phyloP scores from a whole-genome alignment of 2,797 vertebrate genomes.

The Sebastes jordani region DNA sequence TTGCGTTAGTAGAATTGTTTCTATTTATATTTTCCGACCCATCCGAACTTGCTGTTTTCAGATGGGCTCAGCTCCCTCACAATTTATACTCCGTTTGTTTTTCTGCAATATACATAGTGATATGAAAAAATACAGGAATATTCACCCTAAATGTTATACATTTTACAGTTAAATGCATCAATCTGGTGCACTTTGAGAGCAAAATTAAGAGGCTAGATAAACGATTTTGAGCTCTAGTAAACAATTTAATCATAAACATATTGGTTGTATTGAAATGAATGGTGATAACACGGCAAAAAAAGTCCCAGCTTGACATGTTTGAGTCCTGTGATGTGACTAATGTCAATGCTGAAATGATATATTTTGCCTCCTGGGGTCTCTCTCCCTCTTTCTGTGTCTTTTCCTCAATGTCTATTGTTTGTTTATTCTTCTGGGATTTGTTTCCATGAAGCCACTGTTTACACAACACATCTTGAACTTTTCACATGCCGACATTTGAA shows the following conservation, averaged over 20 bases:
- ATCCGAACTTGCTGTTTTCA: not conserved
- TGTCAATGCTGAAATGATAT: no score
- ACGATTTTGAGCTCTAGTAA: not conserved
- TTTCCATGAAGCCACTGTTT: not conserved
- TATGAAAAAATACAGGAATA: not conserved
- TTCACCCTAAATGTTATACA: not conserved
- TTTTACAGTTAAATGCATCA: not conserved
- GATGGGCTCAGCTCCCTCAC: not conserved
- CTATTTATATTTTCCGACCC: not conserved
- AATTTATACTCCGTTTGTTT: not conserved
- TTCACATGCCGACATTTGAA: slow-evolving; percentile 18
- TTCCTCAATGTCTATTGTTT: slow-evolving; percentile 7
- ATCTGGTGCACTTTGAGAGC: not conserved
- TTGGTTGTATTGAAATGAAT: not conserved
- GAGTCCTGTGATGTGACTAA: no score
- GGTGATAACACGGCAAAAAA: no score
- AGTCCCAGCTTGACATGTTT: no score
- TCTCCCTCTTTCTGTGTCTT: not conserved
- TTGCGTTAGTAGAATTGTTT: not conserved
- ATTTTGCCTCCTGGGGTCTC: not conserved
- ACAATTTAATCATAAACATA: not conserved
- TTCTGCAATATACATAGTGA: not conserved
- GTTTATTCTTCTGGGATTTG: slow-evolving; percentile 1
- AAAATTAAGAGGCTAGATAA: not conserved
- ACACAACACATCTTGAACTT: slow-evolving; percentile 21